phyloP scores from a whole-genome alignment of 2,888 invertebrate species.

The Drosophila quinaria region DNA sequence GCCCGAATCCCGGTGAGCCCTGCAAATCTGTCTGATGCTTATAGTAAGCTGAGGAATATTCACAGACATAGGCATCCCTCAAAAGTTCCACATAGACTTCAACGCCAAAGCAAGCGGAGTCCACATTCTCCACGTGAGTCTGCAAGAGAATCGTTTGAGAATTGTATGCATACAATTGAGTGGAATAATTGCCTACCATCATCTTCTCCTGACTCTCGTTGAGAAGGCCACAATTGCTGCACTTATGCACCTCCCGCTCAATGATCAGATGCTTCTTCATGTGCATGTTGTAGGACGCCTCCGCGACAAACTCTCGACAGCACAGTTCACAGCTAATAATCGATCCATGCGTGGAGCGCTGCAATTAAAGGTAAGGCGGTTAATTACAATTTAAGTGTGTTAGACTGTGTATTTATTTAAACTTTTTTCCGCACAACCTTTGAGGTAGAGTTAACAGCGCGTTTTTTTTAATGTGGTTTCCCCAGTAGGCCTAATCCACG shows the following conservation, averaged over 20 bases:
- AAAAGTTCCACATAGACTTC: conserved; percentile 54
- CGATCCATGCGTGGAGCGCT: conserved; percentile 55
- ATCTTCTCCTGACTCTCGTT: conserved; percentile 59
- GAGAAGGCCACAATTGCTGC: conserved; percentile 78
- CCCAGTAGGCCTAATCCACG: too few species aligned
- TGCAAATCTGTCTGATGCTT: conserved; percentile 65
- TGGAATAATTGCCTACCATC: conserved; percentile 49
- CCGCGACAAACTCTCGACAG: conserved; percentile 71
- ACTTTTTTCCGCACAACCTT: too few species aligned
- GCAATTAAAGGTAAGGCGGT: too few species aligned
- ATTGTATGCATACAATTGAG: neutral
- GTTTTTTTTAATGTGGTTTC: too few species aligned
- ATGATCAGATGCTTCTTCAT: conserved; percentile 78
- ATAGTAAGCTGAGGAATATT: conserved; percentile 81
- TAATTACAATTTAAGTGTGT: too few species aligned
- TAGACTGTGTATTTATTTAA: too few species aligned
- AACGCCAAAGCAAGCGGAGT: conserved; percentile 47
- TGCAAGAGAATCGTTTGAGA: neutral
- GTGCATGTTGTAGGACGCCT: conserved; percentile 69
- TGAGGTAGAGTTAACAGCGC: too few species aligned
- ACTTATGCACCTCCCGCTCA: conserved; percentile 66
- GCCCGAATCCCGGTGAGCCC: conserved; percentile 74
- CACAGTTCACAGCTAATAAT: conserved; percentile 76
- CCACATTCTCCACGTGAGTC: too few species aligned
- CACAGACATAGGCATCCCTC: conserved; percentile 76